Base-by-base conservation (phyloP, 2,888 invertebrate genomes). In the Apoda limacodes region DNA sequence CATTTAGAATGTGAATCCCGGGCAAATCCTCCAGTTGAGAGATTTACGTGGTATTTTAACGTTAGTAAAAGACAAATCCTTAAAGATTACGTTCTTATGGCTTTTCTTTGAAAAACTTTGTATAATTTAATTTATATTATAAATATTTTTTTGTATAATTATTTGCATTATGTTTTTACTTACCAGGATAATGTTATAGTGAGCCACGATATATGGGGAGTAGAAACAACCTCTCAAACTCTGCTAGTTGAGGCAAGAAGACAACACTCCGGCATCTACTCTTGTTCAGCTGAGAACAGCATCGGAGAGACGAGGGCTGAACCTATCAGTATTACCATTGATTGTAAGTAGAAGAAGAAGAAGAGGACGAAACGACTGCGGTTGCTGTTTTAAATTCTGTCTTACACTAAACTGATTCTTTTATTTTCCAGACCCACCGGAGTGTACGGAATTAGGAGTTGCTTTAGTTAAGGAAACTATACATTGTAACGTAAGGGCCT, bases 1-100 rank as follows among this genome's bases (percentile, higher is more conserved):
- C 66, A 63, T 30, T 49, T 82, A 31, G 62, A 69, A 32, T 82
- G 82, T 40, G 76, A 78, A 39, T 63, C 62, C 19, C 60, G 55
- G 42, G 74, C 82, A 32, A 82, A 82, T 45, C 82, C 82, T 9
- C 69, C 76, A 1, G 68, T 70, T n/a, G 59, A 63, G 9, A 58
- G 48, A 31, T 64, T 66, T 42, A 60, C 40, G 13, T 80, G 80
- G 80, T 78, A 67, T 51, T 78, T 65, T 52, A 74, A 80, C 59
- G 80, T 80, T 45, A 74, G 76, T 62, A 31, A 2, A 37, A 22
- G 9, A n/a, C n/a, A n/a, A n/a, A n/a, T n/a, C n/a, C n/a, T n/a
- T n/a, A n/a, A n/a, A n/a, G n/a, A n/a, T n/a, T n/a, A n/a, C n/a
- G n/a, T n/a, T n/a, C n/a, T n/a, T n/a, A n/a, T n/a, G n/a, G n/a